A percentile compares a stretch with the other conserved stretches of the same genome.
phyloP scores from a whole-genome alignment of 2,888 invertebrate species.

The Cheilosia grossa region DNA sequence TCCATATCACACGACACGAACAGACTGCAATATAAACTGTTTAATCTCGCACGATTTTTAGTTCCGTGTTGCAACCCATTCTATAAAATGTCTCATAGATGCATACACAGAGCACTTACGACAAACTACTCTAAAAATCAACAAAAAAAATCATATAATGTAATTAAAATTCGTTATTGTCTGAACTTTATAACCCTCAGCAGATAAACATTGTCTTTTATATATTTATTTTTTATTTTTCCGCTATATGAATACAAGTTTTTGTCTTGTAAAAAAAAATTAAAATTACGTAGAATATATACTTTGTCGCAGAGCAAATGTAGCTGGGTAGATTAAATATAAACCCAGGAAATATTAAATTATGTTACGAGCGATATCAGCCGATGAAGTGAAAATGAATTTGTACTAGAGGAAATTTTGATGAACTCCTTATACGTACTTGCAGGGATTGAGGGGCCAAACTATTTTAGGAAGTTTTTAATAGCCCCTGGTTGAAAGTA shows the following conservation, averaged over 20 bases:
- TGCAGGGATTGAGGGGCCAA: neutral
- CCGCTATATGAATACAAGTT: neutral
- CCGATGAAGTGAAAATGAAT: neutral
- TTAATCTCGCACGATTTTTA: too few relatives aligned
- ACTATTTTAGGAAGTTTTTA: neutral
- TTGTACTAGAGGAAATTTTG: neutral
- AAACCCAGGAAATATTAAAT: slow-evolving; percentile 11
- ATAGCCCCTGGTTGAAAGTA: too few relatives aligned
- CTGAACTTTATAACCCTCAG: slow-evolving; percentile 49
- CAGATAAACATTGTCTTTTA: slow-evolving; percentile 19
- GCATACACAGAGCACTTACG: neutral
- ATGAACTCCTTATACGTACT: neutral
- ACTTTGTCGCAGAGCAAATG: neutral
- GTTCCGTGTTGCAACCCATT: too few relatives aligned
- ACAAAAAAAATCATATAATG: neutral
- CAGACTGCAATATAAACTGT: too few relatives aligned
- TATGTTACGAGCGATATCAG: slow-evolving; percentile 2
- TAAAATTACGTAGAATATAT: neutral
- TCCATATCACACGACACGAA: slow-evolving; percentile 3
- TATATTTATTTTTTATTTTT: neutral
- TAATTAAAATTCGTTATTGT: slow-evolving; percentile 36
- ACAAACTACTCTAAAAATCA: neutral
- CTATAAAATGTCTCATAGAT: too few relatives aligned
- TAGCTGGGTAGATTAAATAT: neutral
- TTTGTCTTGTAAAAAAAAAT: neutral